Conservation (phyloP, 92 coral and sea anemone genomes). For the Desmophyllum pertusum region DNA sequence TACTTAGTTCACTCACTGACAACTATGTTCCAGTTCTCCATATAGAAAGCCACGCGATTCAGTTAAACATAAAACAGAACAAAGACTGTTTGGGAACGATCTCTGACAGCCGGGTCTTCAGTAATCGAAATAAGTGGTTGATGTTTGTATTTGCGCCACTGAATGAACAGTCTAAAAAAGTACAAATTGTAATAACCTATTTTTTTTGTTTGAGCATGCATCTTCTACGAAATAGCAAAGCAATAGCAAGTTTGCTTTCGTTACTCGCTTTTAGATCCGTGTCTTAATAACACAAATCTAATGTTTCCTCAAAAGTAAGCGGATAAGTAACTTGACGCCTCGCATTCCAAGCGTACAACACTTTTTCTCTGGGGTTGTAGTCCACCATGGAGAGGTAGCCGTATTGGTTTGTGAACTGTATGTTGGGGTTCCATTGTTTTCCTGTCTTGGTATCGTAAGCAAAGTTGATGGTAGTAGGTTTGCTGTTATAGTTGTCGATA, state of each 20-base stretch:
- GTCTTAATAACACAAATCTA: background rate
- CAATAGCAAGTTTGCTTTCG: background rate
- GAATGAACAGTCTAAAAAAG: background rate
- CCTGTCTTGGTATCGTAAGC: constrained; percentile 22
- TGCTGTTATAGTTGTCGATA: background rate
- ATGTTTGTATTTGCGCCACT: background rate
- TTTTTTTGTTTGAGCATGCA: background rate
- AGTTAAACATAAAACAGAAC: no score
- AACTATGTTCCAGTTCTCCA: background rate
- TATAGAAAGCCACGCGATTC: background rate
- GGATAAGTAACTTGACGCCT: constrained; percentile 30
- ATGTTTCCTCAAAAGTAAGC: constrained; percentile 14
- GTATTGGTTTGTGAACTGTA: constrained; percentile 21
- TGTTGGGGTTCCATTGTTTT: constrained; percentile 13
- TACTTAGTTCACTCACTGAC: no score
- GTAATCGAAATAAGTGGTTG: no score
- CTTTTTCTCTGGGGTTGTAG: constrained; percentile 26
- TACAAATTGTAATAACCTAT: background rate
- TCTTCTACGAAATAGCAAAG: background rate
- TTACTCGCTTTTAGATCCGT: background rate
- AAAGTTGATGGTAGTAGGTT: constrained; percentile 20
- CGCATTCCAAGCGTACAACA: constrained; percentile 25
- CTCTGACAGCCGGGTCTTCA: no score
- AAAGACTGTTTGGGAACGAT: no score
- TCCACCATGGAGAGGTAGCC: constrained; percentile 8